These are phyloP conservation scores for Jordanella pulchra DNA, from an alignment of 2,797 vertebrate genomes.

Conservation along the genomic window DNA sequence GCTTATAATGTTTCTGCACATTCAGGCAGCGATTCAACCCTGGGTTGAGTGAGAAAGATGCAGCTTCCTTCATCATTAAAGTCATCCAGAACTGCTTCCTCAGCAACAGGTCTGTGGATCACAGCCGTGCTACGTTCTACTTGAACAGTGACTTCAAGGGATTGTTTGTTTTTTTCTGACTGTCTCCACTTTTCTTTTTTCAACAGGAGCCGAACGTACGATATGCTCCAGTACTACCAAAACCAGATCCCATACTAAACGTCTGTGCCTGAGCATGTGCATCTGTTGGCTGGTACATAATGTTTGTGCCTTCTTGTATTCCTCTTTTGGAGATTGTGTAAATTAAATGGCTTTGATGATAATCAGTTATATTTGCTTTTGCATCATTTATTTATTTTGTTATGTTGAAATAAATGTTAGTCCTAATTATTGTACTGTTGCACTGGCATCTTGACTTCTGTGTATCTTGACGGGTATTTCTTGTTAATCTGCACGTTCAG, in stretches of 20 bases:
- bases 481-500: slow-evolving; percentile 63
- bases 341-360: slow-evolving; percentile 40
- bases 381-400: slow-evolving; percentile 62
- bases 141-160: not conserved
- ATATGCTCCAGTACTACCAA: slow-evolving; percentile 99
- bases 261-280: slow-evolving; percentile 61
- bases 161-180: not conserved
- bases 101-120: slow-evolving; percentile 87
- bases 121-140: not conserved
- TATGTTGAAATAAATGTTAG: slow-evolving; percentile 42
- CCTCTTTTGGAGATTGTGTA: slow-evolving; percentile 34
- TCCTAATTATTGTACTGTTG: slow-evolving; percentile 48
- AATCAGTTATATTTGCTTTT: slow-evolving; percentile 41
- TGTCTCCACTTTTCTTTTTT: slow-evolving; percentile 32
- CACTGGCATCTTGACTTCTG: slow-evolving; percentile 67
- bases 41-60: slow-evolving; percentile 93
- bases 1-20: not conserved
- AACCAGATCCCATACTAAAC: slow-evolving; percentile 96
- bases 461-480: slow-evolving; percentile 58
- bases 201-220: slow-evolving; percentile 92
- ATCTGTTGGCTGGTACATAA: slow-evolving; percentile 39
- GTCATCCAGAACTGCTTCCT: slow-evolving; percentile 98
- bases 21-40: slow-evolving; percentile 92
- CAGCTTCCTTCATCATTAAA: slow-evolving; percentile 95
- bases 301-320: slow-evolving; percentile 40